A percentile compares a stretch with the other conserved stretches of the same genome.
Evolutionary conservation across 2,113 vertebrate species (phyloP).

Genomic region (Epinephelus fuscoguttatus): DNA sequence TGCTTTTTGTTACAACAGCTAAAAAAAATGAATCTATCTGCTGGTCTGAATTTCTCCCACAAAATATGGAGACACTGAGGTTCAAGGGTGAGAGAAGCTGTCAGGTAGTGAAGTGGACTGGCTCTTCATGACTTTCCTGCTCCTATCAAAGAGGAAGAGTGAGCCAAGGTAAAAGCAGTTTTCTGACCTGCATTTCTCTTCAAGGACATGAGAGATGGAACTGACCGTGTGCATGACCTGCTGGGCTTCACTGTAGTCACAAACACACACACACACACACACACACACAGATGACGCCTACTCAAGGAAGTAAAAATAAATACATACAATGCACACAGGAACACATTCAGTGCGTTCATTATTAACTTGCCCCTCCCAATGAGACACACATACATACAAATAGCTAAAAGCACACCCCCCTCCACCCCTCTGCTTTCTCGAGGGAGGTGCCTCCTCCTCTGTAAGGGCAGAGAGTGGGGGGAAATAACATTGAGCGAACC

Average conservation of each 20-base stretch:
- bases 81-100: conserved; percentile 57
- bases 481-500: conserved; percentile 74
- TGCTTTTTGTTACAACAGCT: conserved; percentile 22
- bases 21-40: conserved; percentile 9
- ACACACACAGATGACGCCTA: not conserved
- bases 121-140: conserved; percentile 58
- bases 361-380: conserved; percentile 35
- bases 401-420: conserved; percentile 39
- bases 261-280: conserved; percentile 16
- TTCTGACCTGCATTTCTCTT: conserved; percentile 66
- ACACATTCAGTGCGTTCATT: conserved; percentile 16
- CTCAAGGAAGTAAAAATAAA: conserved; percentile 5
- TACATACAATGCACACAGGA: conserved; percentile 32
- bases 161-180: conserved; percentile 59
- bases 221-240: conserved; percentile 62
- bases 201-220: conserved; percentile 65
- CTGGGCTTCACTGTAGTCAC: conserved; percentile 17
- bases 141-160: conserved; percentile 58
- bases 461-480: conserved; percentile 56
- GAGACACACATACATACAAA: conserved; percentile 50
- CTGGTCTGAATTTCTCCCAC: conserved; percentile 18
- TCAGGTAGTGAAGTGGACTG: conserved; percentile 54
- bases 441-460: conserved; percentile 56
- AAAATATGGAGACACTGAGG: conserved; percentile 27
- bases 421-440: conserved; percentile 25